Base-by-base conservation (phyloP, 2,113 vertebrate genomes). In the Eulemur rufifrons region DNA sequence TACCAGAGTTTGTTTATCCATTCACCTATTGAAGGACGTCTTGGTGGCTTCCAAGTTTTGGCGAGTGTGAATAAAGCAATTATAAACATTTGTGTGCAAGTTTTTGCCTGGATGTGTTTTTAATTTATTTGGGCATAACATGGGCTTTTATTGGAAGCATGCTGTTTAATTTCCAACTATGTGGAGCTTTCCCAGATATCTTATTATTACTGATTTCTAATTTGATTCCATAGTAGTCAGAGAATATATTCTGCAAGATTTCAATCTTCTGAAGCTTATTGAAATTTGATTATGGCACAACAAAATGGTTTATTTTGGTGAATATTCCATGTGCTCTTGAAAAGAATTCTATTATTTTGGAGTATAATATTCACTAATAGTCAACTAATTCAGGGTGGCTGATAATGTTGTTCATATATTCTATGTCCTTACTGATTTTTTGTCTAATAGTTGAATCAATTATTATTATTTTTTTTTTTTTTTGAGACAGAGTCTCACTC, bases 151-250 rank as follows among this genome's bases (percentile, higher is more conserved):
- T 84, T 68, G 52, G 56, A 80, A 68, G 39, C 42, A 39, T 73
- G 47, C 80, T 77, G 56, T 84, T 87, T 93, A 63, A 84, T 88
- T 86, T 94, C 71, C 52, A 93, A 87, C 56, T 73, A 68, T 54
- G 37, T 96, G 84, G 42, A 45, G 32, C 71, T 96, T 93, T 96
- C 92, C 59, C 14, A 59, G 18, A 25, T 93, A 76, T 56, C 37
- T 84, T 61, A 42, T 50, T 76, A 21, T 47, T 84, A 54, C 4
- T 66, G 50, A n/a, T 73, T 78, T 78, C 77, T 89, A 63, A 73
- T 73, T 83, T 85, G 84, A 89, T 80, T 92, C 54, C 91, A 23
- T 45, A 37, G 2, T 69, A 52, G 42, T 83, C 17, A 63, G 37
- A 94, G 34, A 86, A 87, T 11, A 80, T 68, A 52, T 45, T 94